Conservation (phyloP, 1,140 invertebrate genomes). For the Nomia melanderi region DNA sequence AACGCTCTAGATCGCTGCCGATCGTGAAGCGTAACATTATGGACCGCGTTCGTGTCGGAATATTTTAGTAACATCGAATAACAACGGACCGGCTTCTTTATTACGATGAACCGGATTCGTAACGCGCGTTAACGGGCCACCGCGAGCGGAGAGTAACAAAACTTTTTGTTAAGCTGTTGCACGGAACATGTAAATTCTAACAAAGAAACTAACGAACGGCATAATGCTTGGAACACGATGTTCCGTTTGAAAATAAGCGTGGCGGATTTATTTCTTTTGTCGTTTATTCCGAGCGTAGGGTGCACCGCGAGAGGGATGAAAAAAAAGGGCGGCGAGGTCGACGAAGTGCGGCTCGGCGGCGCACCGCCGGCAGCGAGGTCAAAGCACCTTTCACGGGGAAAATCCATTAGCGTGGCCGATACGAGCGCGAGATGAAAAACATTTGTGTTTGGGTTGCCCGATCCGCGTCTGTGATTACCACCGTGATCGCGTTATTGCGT, state of each 20-base stretch:
- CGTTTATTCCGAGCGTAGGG: conserved; percentile 28
- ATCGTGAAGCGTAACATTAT: conserved; percentile 34
- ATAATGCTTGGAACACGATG: too few relatives aligned
- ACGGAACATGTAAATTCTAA: too few relatives aligned
- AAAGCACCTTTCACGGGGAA: conserved; percentile 37
- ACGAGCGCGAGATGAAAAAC: conserved; percentile 24
- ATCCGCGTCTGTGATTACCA: conserved; percentile 23
- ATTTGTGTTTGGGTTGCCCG: conserved; percentile 7
- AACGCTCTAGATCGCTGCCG: conserved; percentile 18
- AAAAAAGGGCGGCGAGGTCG: background rate
- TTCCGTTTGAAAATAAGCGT: too few relatives aligned
- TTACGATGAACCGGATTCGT: conserved; percentile 10
- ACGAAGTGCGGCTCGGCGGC: too few relatives aligned
- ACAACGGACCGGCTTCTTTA: background rate
- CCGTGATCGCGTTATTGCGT: conserved; percentile 20
- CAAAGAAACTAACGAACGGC: too few relatives aligned
- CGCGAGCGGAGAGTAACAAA: too few relatives aligned
- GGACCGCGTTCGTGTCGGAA: conserved; percentile 12
- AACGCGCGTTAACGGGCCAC: background rate
- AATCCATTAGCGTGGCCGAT: conserved; percentile 40
- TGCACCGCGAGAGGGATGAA: background rate
- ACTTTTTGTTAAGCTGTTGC: too few relatives aligned
- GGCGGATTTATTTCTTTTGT: conserved; percentile 50
- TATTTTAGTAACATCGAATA: conserved; percentile 25
- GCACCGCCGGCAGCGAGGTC: conserved; percentile 19